phyloP scores from a whole-genome alignment of 2,797 vertebrate species.

The Artibeus jamaicensis region DNA sequence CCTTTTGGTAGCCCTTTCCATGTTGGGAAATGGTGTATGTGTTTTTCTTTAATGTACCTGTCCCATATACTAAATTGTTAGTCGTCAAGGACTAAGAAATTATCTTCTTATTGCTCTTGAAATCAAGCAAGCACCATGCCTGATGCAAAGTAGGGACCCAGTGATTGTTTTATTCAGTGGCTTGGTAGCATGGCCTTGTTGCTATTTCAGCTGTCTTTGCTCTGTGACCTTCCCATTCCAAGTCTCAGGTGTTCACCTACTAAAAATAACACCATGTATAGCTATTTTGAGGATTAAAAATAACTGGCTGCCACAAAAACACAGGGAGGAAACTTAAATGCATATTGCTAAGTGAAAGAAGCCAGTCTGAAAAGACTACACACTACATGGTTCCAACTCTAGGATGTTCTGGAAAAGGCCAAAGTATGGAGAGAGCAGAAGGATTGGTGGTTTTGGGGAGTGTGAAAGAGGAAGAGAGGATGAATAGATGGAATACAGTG shows the following conservation, averaged over 20 bases:
- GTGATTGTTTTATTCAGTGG: background rate
- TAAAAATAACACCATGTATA: background rate
- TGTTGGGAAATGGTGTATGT: background rate
- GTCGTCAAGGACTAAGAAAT: background rate
- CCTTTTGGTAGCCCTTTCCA: background rate
- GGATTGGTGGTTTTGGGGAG: background rate
- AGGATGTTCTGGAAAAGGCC: background rate
- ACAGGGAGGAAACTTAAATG: background rate
- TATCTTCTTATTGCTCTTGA: background rate
- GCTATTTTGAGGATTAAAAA: background rate
- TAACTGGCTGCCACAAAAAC: background rate
- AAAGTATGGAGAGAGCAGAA: background rate
- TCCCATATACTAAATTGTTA: background rate
- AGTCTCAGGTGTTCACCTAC: background rate
- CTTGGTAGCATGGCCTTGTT: too few species aligned
- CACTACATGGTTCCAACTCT: background rate
- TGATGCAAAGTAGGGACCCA: background rate
- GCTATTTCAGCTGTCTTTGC: background rate
- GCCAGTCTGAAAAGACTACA: background rate
- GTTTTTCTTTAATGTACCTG: background rate
- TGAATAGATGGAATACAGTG: background rate
- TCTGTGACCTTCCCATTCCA: background rate
- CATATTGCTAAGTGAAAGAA: background rate
- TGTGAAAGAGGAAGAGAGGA: background rate
- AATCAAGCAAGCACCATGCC: background rate